Conservation (phyloP, 1,140 invertebrate species). For the Matsumurasca onukii region DNA sequence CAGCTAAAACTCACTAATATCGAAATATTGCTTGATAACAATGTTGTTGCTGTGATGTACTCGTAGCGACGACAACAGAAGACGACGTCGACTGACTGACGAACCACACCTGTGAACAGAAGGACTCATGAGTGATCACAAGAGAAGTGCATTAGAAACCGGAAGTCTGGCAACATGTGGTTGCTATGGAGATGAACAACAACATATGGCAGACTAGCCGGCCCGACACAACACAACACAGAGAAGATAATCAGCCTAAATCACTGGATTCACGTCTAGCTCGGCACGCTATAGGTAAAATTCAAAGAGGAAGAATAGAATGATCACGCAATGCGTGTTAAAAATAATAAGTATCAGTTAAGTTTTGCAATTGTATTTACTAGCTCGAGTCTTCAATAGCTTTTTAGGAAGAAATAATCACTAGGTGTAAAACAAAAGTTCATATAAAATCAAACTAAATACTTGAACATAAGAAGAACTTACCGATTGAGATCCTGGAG, state of each 20-base stretch:
- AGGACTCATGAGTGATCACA: slow-evolving; percentile 17
- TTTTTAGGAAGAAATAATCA: too few species aligned
- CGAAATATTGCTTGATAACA: slow-evolving; percentile 15
- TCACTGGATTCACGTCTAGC: background rate
- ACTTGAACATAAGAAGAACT: too few species aligned
- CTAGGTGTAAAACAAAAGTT: too few species aligned
- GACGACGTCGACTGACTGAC: background rate
- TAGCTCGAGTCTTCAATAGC: too few species aligned
- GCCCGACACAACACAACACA: too few species aligned
- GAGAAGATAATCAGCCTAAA: background rate
- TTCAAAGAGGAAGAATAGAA: too few species aligned
- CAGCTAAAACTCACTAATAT: background rate
- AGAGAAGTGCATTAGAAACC: slow-evolving; percentile 21
- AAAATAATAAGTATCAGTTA: too few species aligned
- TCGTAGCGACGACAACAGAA: too few species aligned
- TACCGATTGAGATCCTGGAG: slow-evolving; percentile 14
- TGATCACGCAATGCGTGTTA: too few species aligned
- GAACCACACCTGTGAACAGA: slow-evolving; percentile 24
- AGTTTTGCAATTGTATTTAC: too few species aligned
- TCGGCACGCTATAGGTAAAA: background rate
- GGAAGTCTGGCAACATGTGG: slow-evolving; percentile 24
- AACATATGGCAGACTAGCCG: slow-evolving; percentile 22
- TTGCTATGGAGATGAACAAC: slow-evolving; percentile 10
- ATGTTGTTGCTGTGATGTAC: background rate
- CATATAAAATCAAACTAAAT: too few species aligned